phyloP scores from a whole-genome alignment of 2,888 invertebrate genomes.

The Gonocerus acuteangulatus region DNA sequence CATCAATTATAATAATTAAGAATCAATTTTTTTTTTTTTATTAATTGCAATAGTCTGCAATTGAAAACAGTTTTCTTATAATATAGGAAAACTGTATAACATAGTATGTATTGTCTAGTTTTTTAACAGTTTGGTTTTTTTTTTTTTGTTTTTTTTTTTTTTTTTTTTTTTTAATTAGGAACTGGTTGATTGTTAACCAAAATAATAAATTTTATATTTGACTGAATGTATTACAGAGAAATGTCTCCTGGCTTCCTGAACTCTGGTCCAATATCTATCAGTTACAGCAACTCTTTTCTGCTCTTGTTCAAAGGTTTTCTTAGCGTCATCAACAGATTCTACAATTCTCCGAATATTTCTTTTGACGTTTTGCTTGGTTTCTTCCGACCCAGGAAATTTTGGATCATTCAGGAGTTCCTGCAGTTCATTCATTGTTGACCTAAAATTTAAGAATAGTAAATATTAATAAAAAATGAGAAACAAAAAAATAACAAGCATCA shows the following conservation, averaged over 20 bases:
- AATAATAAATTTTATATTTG: too few species aligned
- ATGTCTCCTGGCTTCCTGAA: conserved; percentile 49
- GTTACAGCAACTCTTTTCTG: conserved; percentile 54
- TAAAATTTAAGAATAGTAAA: too few species aligned
- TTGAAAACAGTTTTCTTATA: too few species aligned
- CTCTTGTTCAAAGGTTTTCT: conserved; percentile 52
- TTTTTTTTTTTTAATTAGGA: too few species aligned
- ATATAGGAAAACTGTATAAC: too few species aligned
- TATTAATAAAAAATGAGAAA: not conserved
- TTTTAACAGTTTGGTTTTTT: too few species aligned
- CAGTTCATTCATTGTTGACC: conserved; percentile 44
- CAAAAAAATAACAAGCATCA: not conserved
- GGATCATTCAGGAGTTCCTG: conserved; percentile 45
- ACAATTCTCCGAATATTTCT: conserved; percentile 45
- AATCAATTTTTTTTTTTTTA: too few species aligned
- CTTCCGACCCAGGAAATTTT: conserved; percentile 43
- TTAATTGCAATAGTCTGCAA: too few species aligned
- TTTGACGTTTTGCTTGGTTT: conserved; percentile 42
- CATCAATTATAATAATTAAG: too few species aligned
- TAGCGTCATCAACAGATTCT: conserved; percentile 54
- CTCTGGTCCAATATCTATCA: conserved; percentile 76
- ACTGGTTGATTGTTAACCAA: too few species aligned
- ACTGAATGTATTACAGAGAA: conserved; percentile 44
- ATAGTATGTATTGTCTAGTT: too few species aligned
- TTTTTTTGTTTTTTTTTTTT: too few species aligned